These are phyloP conservation scores for Isurus oxyrinchus DNA, from an alignment of 2,113 vertebrate species.

Conservation along the genomic window DNA sequence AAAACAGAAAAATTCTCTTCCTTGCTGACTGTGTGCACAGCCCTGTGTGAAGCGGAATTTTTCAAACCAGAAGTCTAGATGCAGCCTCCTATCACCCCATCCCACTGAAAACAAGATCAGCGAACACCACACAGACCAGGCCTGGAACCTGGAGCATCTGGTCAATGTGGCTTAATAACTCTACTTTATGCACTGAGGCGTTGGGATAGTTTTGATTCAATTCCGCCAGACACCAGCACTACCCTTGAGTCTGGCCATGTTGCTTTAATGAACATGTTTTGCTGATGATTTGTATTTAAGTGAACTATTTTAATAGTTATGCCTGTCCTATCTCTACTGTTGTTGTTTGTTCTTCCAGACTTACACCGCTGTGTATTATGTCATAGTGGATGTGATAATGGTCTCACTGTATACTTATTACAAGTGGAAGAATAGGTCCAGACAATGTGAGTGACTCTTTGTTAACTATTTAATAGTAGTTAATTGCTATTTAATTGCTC, in stretches of 20 bases:
- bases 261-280: not conserved
- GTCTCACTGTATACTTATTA: conserved; percentile 74
- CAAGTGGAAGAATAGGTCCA: conserved; percentile 59
- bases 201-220: not conserved
- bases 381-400: conserved; percentile 78
- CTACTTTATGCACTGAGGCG: not conserved
- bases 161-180: not conserved
- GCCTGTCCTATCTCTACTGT: not conserved
- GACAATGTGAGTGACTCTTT: conserved; percentile 47
- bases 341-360: conserved; percentile 53
- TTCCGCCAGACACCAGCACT: not conserved
- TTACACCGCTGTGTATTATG: conserved; percentile 87
- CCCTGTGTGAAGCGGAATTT: not conserved
- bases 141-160: not conserved
- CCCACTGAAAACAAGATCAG: not conserved
- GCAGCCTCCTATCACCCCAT: not conserved
- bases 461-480: accelerated
- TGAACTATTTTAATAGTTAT: not conserved
- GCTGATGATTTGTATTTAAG: not conserved
- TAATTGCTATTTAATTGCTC: too few relatives aligned
- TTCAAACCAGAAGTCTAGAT: not conserved
- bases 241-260: not conserved
- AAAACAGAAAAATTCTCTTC: not conserved
- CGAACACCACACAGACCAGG: too few relatives aligned
- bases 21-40: not conserved